phyloP scores from a whole-genome alignment of 2,113 vertebrate genomes.

The Barnardius zonarius region DNA sequence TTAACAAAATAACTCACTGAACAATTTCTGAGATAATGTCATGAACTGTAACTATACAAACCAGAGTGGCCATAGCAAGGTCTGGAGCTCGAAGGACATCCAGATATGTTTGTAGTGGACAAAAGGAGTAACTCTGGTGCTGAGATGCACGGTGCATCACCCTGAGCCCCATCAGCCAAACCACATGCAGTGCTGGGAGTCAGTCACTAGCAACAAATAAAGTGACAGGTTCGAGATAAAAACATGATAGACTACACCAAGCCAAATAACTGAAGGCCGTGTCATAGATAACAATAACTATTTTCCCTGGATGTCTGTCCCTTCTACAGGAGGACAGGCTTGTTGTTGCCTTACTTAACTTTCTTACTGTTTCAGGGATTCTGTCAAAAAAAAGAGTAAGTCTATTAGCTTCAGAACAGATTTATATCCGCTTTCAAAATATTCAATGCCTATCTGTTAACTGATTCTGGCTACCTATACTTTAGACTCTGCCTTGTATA shows the following conservation, averaged over 20 bases:
- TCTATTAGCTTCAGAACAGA: neutral
- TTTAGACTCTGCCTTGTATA: neutral
- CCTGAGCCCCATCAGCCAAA: neutral
- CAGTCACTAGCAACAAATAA: neutral
- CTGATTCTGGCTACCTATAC: neutral
- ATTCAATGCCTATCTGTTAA: neutral
- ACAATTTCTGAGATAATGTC: neutral
- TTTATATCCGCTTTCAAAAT: neutral
- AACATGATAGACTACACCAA: neutral
- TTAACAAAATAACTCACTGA: neutral
- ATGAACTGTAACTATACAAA: neutral
- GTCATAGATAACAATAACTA: neutral
- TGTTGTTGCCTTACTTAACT: neutral
- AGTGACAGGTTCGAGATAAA: neutral
- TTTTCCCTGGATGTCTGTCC: neutral
- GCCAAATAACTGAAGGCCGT: neutral
- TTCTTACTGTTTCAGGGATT: neutral
- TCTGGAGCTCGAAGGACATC: neutral
- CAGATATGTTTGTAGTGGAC: neutral
- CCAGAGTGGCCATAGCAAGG: neutral
- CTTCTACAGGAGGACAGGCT: neutral
- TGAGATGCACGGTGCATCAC: neutral
- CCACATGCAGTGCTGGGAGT: neutral
- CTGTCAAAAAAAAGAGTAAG: neutral
- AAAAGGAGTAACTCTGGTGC: neutral